A percentile compares a stretch with the other conserved stretches of the same genome.
Evolutionary conservation across 2,113 vertebrate species (phyloP).

Genomic region (Mus musculus): GRCm39 chr2:97462501-97463000

Average conservation of each 20-base stretch:
- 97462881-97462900: background rate
- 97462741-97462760: background rate
- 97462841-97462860: background rate
- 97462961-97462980: background rate
- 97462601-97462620: background rate
- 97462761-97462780: background rate
- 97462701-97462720: background rate
- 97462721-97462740: background rate
- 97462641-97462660: background rate
- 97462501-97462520: background rate
- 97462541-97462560: background rate
- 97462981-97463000: background rate
- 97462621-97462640: background rate
- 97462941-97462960: background rate
- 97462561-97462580: background rate
- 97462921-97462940: background rate
- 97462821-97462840: background rate
- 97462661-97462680: background rate
- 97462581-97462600: background rate
- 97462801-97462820: background rate
- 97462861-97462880: background rate
- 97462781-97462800: background rate
- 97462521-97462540: background rate
- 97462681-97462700: background rate
- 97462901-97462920: background rate